Evolutionary conservation across 2,888 invertebrate species (phyloP).

Genomic region (Adelognathus sp.): DNA sequence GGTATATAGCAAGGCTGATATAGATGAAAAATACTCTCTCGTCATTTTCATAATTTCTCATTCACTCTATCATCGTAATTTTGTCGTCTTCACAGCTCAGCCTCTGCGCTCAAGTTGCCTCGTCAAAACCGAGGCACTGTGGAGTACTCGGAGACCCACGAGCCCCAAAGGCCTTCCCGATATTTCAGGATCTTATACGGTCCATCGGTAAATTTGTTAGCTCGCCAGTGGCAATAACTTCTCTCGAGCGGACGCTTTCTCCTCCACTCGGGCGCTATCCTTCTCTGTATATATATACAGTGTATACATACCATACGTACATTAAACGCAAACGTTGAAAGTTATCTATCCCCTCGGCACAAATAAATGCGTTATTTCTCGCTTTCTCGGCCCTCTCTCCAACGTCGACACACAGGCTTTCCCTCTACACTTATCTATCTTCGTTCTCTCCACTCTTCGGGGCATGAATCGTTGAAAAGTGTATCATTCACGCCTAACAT

Average conservation of each 20-base stretch:
- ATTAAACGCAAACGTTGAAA: neutral
- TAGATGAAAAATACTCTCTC: neutral
- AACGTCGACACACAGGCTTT: slow-evolving; percentile 5
- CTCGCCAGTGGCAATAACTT: slow-evolving; percentile 33
- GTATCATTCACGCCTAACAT: slow-evolving; percentile 9
- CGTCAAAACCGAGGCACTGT: neutral
- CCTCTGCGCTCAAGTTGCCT: neutral
- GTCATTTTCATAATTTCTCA: neutral
- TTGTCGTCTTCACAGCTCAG: neutral
- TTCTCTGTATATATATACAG: neutral
- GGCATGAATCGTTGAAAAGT: slow-evolving; percentile 29
- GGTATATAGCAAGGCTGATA: neutral
- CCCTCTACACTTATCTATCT: neutral
- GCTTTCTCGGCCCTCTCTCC: slow-evolving; percentile 27
- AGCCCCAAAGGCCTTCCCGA: neutral
- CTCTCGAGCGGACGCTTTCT: slow-evolving; percentile 8
- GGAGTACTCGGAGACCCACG: neutral
- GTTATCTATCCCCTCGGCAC: slow-evolving; percentile 43
- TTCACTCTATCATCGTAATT: neutral
- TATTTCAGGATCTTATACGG: slow-evolving; percentile 37
- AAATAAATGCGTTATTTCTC: slow-evolving; percentile 52
- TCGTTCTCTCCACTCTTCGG: neutral
- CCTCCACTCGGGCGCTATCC: neutral
- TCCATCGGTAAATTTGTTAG: slow-evolving; percentile 49
- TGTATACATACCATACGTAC: neutral